These are phyloP conservation scores for Conus betulinus DNA, from an alignment of 1,140 invertebrate species.

Conservation along the genomic window DNA sequence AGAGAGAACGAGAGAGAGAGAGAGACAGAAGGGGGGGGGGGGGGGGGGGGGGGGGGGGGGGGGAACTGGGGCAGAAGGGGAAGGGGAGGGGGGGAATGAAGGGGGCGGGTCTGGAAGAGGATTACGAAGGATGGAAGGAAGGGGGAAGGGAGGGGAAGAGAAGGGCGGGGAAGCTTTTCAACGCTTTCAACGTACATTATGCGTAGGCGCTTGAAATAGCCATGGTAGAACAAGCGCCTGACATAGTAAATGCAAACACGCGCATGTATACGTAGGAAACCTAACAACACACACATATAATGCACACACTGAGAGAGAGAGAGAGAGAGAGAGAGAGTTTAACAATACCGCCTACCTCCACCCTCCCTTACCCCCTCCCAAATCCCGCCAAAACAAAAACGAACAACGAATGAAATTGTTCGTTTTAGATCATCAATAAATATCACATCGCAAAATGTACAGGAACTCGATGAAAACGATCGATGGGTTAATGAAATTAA, in stretches of 20 bases:
- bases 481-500: neutral
- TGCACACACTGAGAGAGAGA: neutral
- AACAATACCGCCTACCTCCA: too few relatives aligned
- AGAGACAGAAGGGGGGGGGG: neutral
- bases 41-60: neutral
- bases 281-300: too few relatives aligned
- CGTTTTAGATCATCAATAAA: conserved; percentile 26
- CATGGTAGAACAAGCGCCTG: too few relatives aligned
- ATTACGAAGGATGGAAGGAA: too few relatives aligned
- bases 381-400: neutral
- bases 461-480: conserved; percentile 13
- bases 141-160: too few relatives aligned
- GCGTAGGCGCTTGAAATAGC: too few relatives aligned
- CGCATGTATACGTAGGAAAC: too few relatives aligned
- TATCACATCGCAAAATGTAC: conserved; percentile 40
- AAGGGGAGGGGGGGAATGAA: neutral
- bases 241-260: too few relatives aligned
- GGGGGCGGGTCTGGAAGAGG: neutral
- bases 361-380: too few relatives aligned
- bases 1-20: neutral
- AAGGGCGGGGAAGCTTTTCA: too few relatives aligned
- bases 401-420: neutral
- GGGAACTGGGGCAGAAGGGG: neutral
- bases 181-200: too few relatives aligned
- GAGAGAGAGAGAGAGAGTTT: neutral